Evolutionary conservation across 2,113 vertebrate genomes (phyloP).

Genomic region (human (Homo sapiens)): DNA sequence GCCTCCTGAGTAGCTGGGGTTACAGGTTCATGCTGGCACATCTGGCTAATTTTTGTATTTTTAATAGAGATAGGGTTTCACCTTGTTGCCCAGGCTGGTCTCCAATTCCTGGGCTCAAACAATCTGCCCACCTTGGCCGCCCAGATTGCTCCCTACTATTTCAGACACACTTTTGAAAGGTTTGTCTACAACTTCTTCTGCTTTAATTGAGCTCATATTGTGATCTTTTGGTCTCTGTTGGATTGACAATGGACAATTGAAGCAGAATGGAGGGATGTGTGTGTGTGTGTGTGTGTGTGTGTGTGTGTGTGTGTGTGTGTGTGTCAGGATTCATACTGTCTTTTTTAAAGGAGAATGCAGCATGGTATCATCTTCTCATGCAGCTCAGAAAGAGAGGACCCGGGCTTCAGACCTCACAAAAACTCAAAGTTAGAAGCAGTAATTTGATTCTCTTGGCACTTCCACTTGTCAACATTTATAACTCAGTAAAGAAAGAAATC

Average conservation of each 20-base stretch:
- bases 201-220: background rate
- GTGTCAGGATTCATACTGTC: background rate
- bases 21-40: too few species aligned
- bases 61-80: too few species aligned
- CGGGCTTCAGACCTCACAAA: background rate
- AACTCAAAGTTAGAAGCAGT: background rate
- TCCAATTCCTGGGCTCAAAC: too few species aligned
- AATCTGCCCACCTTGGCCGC: too few species aligned
- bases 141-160: background rate
- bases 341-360: background rate
- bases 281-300: background rate
- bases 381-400: background rate
- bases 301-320: background rate
- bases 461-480: background rate
- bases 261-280: background rate
- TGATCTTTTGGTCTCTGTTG: background rate
- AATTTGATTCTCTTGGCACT: background rate
- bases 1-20: too few species aligned
- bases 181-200: background rate
- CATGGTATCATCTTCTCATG: background rate
- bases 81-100: too few species aligned
- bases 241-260: background rate
- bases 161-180: background rate
- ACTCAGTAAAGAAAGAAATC: background rate
- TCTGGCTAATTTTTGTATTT: too few species aligned